phyloP scores from a whole-genome alignment of 2,113 vertebrate species.

The Myanophis thanlyinensis region DNA sequence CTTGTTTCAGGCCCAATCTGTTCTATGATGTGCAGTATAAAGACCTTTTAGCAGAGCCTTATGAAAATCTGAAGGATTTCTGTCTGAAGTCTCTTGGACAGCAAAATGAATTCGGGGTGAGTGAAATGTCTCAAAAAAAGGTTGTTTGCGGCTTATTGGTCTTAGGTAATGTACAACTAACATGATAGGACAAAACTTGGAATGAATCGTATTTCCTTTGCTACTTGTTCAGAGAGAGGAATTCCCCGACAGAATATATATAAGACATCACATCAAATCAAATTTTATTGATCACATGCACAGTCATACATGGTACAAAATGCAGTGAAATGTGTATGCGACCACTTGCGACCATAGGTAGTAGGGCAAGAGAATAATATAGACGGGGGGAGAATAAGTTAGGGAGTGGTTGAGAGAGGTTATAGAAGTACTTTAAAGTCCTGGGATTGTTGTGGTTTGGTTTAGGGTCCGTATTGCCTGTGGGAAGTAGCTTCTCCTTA shows the following conservation, averaged over 20 bases:
- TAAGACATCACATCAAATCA: no score
- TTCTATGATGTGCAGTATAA: conserved; percentile 92
- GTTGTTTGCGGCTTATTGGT: not conserved
- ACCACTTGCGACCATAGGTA: no score
- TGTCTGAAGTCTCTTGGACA: conserved; percentile 79
- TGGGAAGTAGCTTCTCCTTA: no score
- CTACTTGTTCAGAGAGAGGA: not conserved
- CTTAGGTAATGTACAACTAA: not conserved
- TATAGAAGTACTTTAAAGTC: no score
- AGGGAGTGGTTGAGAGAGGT: no score
- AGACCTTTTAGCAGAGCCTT: conserved; percentile 83
- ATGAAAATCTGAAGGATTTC: conserved; percentile 81
- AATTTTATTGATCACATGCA: no score
- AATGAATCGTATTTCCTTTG: not conserved
- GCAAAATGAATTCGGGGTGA: conserved; percentile 65
- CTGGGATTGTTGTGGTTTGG: no score
- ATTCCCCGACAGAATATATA: not conserved
- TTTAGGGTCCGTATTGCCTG: no score
- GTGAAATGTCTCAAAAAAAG: conserved; percentile 20
- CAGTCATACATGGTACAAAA: no score
- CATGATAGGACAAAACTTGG: not conserved
- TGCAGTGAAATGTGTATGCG: no score
- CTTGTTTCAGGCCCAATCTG: conserved; percentile 92
- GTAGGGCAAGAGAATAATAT: no score
- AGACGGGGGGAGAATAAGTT: no score